phyloP scores from a whole-genome alignment of 2,797 vertebrate species.

The Phylloscopus collybita region DNA sequence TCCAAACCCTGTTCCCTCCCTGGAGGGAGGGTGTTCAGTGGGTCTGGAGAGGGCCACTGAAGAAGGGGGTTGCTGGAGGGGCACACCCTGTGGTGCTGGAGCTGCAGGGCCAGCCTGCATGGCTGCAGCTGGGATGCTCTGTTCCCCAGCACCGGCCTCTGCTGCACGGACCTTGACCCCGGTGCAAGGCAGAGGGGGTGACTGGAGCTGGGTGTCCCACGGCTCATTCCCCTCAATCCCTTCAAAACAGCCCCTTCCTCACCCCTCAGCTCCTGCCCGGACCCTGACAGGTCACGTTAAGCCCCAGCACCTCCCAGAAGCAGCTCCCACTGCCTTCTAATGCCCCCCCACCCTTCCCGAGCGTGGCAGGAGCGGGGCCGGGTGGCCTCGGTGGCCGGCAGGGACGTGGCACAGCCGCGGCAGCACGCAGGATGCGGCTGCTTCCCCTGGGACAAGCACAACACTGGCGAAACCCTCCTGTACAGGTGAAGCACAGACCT shows the following conservation, averaged over 20 bases:
- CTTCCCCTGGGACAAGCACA: not conserved
- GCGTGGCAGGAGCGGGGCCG: not conserved
- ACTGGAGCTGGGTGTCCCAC: not conserved
- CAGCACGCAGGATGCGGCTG: not conserved
- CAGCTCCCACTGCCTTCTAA: not conserved
- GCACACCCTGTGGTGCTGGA: accelerated
- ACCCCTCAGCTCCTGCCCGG: not conserved
- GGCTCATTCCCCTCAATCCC: not conserved
- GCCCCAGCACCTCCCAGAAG: not conserved
- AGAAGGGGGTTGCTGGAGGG: not conserved
- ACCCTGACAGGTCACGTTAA: not conserved
- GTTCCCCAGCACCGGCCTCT: accelerated
- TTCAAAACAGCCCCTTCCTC: not conserved
- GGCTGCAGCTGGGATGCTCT: not conserved
- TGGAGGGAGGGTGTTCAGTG: not conserved
- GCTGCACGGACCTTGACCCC: not conserved
- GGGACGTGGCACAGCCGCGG: accelerated
- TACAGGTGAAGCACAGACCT: slow-evolving; percentile 48
- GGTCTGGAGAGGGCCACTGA: not conserved
- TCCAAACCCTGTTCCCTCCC: not conserved
- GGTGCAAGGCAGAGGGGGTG: not conserved
- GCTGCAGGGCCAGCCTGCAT: not conserved
- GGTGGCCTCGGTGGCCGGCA: not conserved
- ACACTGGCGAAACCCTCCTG: not conserved
- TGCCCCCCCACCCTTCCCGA: not conserved